Evolutionary conservation across 2,888 invertebrate genomes (phyloP).

Genomic region (Drosophila atripex): DNA sequence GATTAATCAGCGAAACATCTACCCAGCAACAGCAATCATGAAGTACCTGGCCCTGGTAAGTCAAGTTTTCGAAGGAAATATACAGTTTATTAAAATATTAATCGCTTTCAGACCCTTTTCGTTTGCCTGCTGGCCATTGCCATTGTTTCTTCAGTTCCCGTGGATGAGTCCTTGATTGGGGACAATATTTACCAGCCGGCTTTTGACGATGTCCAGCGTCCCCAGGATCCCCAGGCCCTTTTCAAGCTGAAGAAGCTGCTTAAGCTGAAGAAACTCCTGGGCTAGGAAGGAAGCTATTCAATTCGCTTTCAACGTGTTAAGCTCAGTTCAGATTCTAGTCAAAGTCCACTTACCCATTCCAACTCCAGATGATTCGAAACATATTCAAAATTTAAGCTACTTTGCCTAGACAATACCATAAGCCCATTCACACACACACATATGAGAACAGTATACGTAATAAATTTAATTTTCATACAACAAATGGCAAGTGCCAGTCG

Average conservation of each 20-base stretch:
- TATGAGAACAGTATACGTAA: slow-evolving; percentile 24
- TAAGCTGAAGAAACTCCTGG: slow-evolving; percentile 78
- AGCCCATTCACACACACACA: slow-evolving; percentile 19
- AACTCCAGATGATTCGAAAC: slow-evolving; percentile 14
- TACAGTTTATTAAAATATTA: background rate
- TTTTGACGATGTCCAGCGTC: slow-evolving; percentile 75
- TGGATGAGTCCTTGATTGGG: slow-evolving; percentile 78
- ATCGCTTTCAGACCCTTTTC: slow-evolving; percentile 73
- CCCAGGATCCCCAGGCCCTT: slow-evolving; percentile 80
- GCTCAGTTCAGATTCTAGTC: slow-evolving; percentile 54
- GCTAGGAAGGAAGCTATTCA: slow-evolving; percentile 52
- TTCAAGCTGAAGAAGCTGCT: slow-evolving; percentile 83
- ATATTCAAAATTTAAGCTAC: slow-evolving; percentile 30
- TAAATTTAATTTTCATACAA: slow-evolving; percentile 49
- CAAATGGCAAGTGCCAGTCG: slow-evolving; percentile 3
- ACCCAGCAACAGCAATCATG: slow-evolving; percentile 58
- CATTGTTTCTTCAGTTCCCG: slow-evolving; percentile 78
- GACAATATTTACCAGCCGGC: slow-evolving; percentile 72
- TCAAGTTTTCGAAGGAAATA: background rate
- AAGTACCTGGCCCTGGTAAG: slow-evolving; percentile 78
- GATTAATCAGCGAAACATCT: slow-evolving; percentile 62
- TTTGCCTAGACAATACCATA: slow-evolving; percentile 29
- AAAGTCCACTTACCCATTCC: background rate
- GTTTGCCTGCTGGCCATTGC: slow-evolving; percentile 77
- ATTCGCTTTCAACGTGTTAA: background rate